Conservation (phyloP, 2,797 vertebrate species). For the Australoheros facetus region DNA sequence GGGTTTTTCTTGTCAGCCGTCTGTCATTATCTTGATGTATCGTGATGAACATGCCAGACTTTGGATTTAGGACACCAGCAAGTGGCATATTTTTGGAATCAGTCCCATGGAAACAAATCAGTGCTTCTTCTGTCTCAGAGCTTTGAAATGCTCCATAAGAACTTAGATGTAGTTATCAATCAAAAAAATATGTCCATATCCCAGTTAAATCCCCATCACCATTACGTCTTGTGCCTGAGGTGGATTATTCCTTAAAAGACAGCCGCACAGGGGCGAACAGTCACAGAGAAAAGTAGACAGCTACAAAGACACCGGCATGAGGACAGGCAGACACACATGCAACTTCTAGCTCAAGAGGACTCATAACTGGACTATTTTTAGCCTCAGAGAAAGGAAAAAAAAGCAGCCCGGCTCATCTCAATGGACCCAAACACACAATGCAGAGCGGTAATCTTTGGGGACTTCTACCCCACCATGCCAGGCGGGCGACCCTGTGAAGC, state of each 20-base stretch:
- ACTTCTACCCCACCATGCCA: slow-evolving; percentile 22
- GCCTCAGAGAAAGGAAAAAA: slow-evolving; percentile 32
- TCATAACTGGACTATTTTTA: slow-evolving; percentile 68
- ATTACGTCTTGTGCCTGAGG: background rate
- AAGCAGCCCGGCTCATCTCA: slow-evolving; percentile 42
- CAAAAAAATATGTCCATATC: background rate
- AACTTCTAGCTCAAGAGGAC: slow-evolving; percentile 43
- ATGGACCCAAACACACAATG: slow-evolving; percentile 41
- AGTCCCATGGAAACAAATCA: background rate
- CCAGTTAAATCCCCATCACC: background rate
- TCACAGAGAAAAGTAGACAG: slow-evolving; percentile 26
- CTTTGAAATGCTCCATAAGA: background rate
- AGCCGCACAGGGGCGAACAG: slow-evolving; percentile 11
- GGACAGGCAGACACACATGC: slow-evolving; percentile 23
- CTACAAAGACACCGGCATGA: slow-evolving; percentile 33
- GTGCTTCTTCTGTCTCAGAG: background rate
- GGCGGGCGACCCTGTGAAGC: slow-evolving; percentile 32
- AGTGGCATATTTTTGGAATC: slow-evolving; percentile 14
- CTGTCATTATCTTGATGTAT: background rate
- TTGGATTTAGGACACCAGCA: slow-evolving; percentile 20
- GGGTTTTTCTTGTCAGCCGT: background rate
- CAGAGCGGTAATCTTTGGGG: slow-evolving; percentile 44
- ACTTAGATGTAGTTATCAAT: background rate
- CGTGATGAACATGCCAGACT: slow-evolving; percentile 4
- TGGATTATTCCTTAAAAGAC: slow-evolving; percentile 29